phyloP scores from a whole-genome alignment of 2,888 invertebrate species.

The Coremacera marginata region DNA sequence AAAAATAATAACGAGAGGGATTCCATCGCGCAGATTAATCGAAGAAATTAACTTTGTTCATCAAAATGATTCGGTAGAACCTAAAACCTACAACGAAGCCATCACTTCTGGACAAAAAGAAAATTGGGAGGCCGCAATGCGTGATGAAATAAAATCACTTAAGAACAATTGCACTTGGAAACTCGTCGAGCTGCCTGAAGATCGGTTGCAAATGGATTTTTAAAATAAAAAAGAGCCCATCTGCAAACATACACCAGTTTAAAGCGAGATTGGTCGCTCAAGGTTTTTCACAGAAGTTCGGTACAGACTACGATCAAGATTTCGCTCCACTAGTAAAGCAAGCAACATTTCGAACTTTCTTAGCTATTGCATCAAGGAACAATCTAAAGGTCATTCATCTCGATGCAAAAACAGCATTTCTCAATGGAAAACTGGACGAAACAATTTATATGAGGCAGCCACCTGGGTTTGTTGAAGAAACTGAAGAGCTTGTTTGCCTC shows the following conservation, averaged over 20 bases:
- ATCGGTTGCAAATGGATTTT: conserved; percentile 34
- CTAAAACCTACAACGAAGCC: too few relatives aligned
- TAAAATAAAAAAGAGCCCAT: conserved; percentile 23
- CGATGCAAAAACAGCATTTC: conserved; percentile 34
- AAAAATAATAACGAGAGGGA: too few relatives aligned
- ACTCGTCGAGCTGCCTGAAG: conserved; percentile 25
- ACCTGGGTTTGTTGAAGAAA: not conserved
- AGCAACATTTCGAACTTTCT: not conserved
- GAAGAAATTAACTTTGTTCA: too few relatives aligned
- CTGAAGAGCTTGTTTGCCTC: too few relatives aligned
- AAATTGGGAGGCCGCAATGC: conserved; percentile 15
- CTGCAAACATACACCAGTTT: too few relatives aligned
- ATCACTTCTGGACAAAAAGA: not conserved
- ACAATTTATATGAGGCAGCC: conserved; percentile 32
- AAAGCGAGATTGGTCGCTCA: not conserved
- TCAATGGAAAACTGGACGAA: conserved; percentile 26
- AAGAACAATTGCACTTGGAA: conserved; percentile 14
- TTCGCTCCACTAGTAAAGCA: conserved; percentile 35
- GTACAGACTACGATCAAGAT: conserved; percentile 35
- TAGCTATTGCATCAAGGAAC: not conserved
- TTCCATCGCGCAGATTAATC: too few relatives aligned
- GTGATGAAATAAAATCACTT: conserved; percentile 16
- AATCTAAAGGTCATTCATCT: not conserved
- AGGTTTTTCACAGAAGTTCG: conserved; percentile 38
- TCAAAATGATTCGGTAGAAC: too few relatives aligned